Evolutionary conservation across 2,888 invertebrate species (phyloP).

Genomic region (Spisula subtruncata): DNA sequence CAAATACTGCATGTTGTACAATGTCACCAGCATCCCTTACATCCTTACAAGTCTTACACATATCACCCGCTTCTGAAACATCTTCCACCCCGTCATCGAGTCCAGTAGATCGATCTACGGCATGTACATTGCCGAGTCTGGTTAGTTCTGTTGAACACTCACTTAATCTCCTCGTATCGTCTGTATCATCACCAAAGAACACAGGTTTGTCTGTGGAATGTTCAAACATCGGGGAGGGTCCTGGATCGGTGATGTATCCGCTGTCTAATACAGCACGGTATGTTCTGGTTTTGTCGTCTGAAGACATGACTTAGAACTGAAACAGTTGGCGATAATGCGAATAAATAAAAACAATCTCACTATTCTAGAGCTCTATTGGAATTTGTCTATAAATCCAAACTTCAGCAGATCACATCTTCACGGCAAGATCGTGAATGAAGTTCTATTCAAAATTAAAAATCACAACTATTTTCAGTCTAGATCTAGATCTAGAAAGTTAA

Average conservation of each 20-base stretch:
- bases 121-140: background rate
- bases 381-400: no score
- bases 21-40: no score
- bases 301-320: background rate
- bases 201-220: background rate
- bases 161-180: background rate
- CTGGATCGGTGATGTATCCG: conserved; percentile 15
- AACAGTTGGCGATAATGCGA: background rate
- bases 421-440: background rate
- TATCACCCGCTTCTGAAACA: background rate
- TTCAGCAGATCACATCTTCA: no score
- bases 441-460: background rate
- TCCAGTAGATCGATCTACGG: background rate
- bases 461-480: no score
- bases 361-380: no score
- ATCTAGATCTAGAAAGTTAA: no score
- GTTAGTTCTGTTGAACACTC: background rate
- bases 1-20: background rate
- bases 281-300: background rate
- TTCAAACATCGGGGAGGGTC: conserved; percentile 4
- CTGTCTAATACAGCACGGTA: conserved; percentile 22
- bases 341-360: no score
- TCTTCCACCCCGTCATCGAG: background rate
- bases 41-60: background rate
- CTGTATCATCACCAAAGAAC: background rate